Percentiles rank a stretch among this genome's conserved stretches.
These are phyloP conservation scores for Himalopsyche anomala DNA, from an alignment of 2,888 invertebrate species.

Conservation along the genomic window DNA sequence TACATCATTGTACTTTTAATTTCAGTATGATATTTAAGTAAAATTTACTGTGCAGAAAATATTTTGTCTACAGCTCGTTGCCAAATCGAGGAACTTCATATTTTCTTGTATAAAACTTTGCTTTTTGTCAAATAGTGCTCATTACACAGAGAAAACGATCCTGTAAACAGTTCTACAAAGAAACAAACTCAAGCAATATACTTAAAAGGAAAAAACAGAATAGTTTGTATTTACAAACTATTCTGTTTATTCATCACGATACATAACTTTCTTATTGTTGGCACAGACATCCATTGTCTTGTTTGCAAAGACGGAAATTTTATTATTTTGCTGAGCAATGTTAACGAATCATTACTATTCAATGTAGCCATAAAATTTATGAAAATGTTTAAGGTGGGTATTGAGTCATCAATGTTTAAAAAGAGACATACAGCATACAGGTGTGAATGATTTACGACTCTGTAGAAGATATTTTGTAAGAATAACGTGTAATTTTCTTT, in stretches of 20 bases:
- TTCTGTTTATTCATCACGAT: constrained; percentile 27
- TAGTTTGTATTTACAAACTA: neutral
- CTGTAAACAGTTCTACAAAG: constrained; percentile 1
- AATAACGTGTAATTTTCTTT: neutral
- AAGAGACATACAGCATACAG: constrained; percentile 20
- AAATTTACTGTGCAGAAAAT: no score
- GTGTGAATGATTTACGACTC: constrained; percentile 42
- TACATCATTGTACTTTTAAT: no score
- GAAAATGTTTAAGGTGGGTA: neutral
- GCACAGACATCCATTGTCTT: constrained; percentile 32
- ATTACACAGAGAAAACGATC: constrained; percentile 29
- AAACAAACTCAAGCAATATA: constrained; percentile 22
- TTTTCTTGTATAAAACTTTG: constrained; percentile 23
- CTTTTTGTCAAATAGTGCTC: constrained; percentile 41
- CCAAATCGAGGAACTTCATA: constrained; percentile 5
- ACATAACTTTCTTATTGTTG: constrained; percentile 32
- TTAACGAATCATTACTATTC: constrained; percentile 34
- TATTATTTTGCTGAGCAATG: constrained; percentile 17
- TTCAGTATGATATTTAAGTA: no score
- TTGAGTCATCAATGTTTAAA: constrained; percentile 10
- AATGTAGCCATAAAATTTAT: constrained; percentile 4
- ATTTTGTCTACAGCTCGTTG: neutral
- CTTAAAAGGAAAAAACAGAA: constrained; percentile 3
- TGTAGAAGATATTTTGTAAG: neutral
- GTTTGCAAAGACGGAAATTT: constrained; percentile 23